Percentiles rank a stretch among this genome's conserved stretches.
Evolutionary conservation across 2,888 invertebrate genomes (phyloP).

Genomic region (Andrena bicolor): DNA sequence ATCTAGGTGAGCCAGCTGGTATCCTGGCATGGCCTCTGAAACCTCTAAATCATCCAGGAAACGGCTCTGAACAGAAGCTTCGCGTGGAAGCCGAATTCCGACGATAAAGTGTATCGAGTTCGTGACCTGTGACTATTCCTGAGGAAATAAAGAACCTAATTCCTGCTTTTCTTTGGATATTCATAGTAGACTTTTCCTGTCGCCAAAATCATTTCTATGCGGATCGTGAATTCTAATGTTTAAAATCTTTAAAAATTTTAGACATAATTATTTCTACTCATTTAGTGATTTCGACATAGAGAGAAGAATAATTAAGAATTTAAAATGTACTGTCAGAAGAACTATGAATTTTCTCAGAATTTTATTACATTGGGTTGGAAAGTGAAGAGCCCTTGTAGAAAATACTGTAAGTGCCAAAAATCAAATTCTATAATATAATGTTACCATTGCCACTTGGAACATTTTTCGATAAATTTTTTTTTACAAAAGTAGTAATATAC

Average conservation of each 20-base stretch:
- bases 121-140: constrained; percentile 24
- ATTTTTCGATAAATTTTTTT: no score
- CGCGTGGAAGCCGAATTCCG: constrained; percentile 23
- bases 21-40: constrained; percentile 45
- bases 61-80: constrained; percentile 15
- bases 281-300: background rate
- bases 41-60: constrained; percentile 54
- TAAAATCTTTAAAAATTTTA: background rate
- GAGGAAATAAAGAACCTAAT: background rate
- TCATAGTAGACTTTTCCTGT: no score
- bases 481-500: no score
- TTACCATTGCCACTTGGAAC: no score
- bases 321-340: background rate
- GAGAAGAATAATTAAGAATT: background rate
- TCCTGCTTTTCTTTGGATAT: background rate
- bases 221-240: no score
- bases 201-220: no score
- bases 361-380: no score
- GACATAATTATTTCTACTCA: background rate
- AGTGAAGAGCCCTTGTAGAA: no score
- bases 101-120: constrained; percentile 13
- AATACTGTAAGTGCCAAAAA: no score
- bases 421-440: no score
- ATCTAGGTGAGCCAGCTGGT: constrained; percentile 46
- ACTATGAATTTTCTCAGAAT: no score